phyloP scores from a whole-genome alignment of 2,888 invertebrate genomes.

The Cosmorhoe ocellata region DNA sequence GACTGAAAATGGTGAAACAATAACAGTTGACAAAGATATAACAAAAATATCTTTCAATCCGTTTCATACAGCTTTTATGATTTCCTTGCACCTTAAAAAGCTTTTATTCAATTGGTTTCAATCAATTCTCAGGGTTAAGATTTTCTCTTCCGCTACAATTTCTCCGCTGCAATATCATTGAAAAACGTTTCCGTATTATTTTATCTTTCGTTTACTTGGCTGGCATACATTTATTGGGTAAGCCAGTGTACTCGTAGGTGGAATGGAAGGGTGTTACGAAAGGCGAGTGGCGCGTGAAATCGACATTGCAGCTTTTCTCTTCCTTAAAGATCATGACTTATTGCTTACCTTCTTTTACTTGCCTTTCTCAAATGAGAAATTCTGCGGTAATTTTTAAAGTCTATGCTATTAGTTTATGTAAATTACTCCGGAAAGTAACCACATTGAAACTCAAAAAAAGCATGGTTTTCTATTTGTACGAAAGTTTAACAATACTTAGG shows the following conservation, averaged over 20 bases:
- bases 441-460: too few species aligned
- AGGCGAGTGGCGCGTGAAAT: conserved; percentile 60
- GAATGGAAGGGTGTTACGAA: conserved; percentile 58
- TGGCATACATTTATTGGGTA: conserved; percentile 14
- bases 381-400: neutral
- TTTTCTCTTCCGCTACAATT: neutral
- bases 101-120: neutral
- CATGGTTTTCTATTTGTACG: too few species aligned
- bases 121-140: neutral
- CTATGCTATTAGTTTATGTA: too few species aligned
- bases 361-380: conserved; percentile 25
- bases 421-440: too few species aligned
- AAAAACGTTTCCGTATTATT: neutral
- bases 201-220: conserved; percentile 2
- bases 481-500: too few species aligned
- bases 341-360: conserved; percentile 27
- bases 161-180: neutral
- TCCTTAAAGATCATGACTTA: conserved; percentile 33
- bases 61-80: too few species aligned
- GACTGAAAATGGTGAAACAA: too few species aligned
- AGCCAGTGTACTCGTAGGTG: conserved; percentile 37
- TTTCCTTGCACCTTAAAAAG: neutral
- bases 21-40: too few species aligned
- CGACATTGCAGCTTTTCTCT: conserved; percentile 41
- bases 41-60: too few species aligned